phyloP scores from a whole-genome alignment of 2,113 vertebrate species.

The Zingel zingel region DNA sequence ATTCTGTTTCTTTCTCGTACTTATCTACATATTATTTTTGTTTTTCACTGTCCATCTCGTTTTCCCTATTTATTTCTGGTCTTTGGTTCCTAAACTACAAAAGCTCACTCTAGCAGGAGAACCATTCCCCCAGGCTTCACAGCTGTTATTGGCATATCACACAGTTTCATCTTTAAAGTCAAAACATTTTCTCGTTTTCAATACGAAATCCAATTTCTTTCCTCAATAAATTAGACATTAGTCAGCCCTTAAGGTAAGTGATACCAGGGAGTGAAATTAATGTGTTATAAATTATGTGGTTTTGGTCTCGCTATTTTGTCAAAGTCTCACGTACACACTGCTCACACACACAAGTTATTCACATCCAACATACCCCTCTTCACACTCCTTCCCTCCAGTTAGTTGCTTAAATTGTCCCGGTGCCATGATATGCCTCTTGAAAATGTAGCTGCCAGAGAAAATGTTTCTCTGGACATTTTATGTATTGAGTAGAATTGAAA shows the following conservation, averaged over 20 bases:
- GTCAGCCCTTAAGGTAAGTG: slow-evolving; percentile 62
- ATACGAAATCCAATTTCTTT: slow-evolving; percentile 62
- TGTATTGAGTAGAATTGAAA: slow-evolving; percentile 50
- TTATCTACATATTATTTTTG: slow-evolving; percentile 13
- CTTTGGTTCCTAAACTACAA: slow-evolving; percentile 22
- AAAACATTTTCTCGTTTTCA: slow-evolving; percentile 51
- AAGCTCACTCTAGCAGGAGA: slow-evolving; percentile 23
- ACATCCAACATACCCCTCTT: slow-evolving; percentile 19
- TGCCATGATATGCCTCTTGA: slow-evolving; percentile 36
- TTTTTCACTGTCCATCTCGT: slow-evolving; percentile 10
- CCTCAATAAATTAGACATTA: slow-evolving; percentile 59
- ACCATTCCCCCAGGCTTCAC: slow-evolving; percentile 31
- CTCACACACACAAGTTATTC: slow-evolving; percentile 12
- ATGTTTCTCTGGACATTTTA: slow-evolving; percentile 47
- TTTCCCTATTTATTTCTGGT: slow-evolving; percentile 29
- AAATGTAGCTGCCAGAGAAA: slow-evolving; percentile 51
- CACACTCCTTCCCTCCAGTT: slow-evolving; percentile 33
- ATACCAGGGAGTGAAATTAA: slow-evolving; percentile 59
- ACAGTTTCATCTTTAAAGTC: slow-evolving; percentile 62
- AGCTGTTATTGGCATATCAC: slow-evolving; percentile 50
- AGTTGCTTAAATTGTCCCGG: slow-evolving; percentile 37
- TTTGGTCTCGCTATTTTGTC: slow-evolving; percentile 44
- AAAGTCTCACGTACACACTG: slow-evolving; percentile 1
- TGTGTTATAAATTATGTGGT: slow-evolving; percentile 49
- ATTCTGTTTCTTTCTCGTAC: background rate